Base-by-base conservation (phyloP, 2,113 vertebrate genomes). In the Lucifuga dentata region DNA sequence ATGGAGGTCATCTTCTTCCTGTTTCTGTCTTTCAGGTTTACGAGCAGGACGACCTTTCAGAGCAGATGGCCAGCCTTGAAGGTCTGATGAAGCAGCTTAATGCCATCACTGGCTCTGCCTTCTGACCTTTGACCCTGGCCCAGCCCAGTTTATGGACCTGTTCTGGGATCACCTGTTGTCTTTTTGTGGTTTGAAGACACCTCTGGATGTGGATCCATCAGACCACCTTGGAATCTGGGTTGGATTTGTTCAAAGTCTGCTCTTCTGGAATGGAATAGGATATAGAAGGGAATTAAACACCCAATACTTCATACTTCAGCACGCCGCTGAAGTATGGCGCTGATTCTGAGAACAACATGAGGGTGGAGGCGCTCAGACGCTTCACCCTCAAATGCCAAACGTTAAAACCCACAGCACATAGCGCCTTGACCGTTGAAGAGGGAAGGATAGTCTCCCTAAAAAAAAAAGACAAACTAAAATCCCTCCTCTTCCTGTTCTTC, bases 71-170 rank as follows among this genome's bases (percentile, higher is more conserved):
- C 52, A 98, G 96, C 84, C 92, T 98, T 79, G 97, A 98, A 84
- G 96, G 97, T 69, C 86, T 98, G 67, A 98, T 98, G 97, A 97
- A 98, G 90, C 96, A 98, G 75, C 96, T 98, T 40, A 98, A 98
- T 0, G 97, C 97, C 74, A 98, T 98, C 88, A 98, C 96, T 1
- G 96, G 96, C 80, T 98, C 97, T 0, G 96, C 97, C 76, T 98
- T 98, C 93, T 98, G 94, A 93, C 80, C 65, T 16, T 10, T 35
- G 60, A 48, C 21, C 44, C 69, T 36, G 0, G 5, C 24, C 53
- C 64, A 13, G 21, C 53, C 52, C 43, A 21, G 44, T 69, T 64
- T 69, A n/a, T n/a, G n/a, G n/a, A n/a, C 71, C 66, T 58, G 53
- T 70, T 82, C 55, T 5, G 33, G 59, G 51, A 60, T 61, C 57